phyloP scores from a whole-genome alignment of 2,888 invertebrate species.

The Phortica okadai region DNA sequence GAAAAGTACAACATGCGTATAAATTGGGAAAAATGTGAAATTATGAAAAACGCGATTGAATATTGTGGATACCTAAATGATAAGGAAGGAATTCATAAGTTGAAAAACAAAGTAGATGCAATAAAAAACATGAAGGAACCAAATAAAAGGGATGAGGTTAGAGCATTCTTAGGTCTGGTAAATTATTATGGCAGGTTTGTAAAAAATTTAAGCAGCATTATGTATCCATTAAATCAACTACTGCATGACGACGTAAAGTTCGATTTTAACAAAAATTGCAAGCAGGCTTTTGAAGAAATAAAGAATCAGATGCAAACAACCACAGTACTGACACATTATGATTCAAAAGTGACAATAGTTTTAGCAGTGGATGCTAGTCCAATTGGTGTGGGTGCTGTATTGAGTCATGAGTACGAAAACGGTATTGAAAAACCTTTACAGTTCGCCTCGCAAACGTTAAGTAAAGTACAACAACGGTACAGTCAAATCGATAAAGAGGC shows the following conservation, averaged over 20 bases:
- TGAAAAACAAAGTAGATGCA: slow-evolving; percentile 61
- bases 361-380: slow-evolving; percentile 62
- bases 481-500: slow-evolving; percentile 57
- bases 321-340: slow-evolving; percentile 55
- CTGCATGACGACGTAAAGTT: slow-evolving; percentile 55
- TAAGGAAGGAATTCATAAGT: slow-evolving; percentile 63
- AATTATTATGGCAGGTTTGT: slow-evolving; percentile 69
- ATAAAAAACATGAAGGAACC: slow-evolving; percentile 57
- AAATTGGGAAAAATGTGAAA: slow-evolving; percentile 56
- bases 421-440: slow-evolving; percentile 71
- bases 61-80: slow-evolving; percentile 64
- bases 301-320: slow-evolving; percentile 57
- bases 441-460: slow-evolving; percentile 68
- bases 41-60: slow-evolving; percentile 56
- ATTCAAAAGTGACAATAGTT: slow-evolving; percentile 56
- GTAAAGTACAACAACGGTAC: slow-evolving; percentile 42
- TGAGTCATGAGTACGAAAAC: slow-evolving; percentile 65
- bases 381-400: slow-evolving; percentile 62
- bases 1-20: slow-evolving; percentile 4
- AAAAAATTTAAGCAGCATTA: slow-evolving; percentile 55
- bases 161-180: slow-evolving; percentile 56
- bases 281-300: slow-evolving; percentile 52
- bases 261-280: slow-evolving; percentile 51
- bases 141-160: slow-evolving; percentile 55
- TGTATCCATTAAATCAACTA: slow-evolving; percentile 60